Evolutionary conservation across 2,113 vertebrate genomes (phyloP).

Genomic region (Podiceps cristatus): DNA sequence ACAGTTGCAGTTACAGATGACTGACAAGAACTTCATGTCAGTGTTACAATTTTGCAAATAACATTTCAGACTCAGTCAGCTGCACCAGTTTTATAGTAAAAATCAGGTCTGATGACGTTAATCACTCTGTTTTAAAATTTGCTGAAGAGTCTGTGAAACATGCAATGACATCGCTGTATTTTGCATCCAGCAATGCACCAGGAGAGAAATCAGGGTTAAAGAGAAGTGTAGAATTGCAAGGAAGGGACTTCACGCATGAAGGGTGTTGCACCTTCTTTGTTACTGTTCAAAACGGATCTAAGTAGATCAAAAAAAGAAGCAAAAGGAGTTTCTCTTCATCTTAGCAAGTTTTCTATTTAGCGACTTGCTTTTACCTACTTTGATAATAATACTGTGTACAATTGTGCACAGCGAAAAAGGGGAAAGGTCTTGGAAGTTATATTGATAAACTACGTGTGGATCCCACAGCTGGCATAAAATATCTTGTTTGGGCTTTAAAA

Average conservation of each 20-base stretch:
- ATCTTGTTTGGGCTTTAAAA: conserved; percentile 85
- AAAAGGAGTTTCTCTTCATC: background rate
- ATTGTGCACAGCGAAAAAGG: conserved; percentile 47
- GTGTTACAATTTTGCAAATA: background rate
- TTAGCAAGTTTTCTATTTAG: conserved; percentile 15
- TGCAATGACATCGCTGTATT: background rate
- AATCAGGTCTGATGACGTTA: background rate
- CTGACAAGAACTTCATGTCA: background rate
- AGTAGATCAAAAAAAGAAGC: background rate
- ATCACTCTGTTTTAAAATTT: background rate
- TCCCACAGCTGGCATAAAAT: conserved; percentile 78
- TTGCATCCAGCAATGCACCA: background rate
- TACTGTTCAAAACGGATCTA: background rate
- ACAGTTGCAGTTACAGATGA: background rate
- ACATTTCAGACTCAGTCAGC: background rate
- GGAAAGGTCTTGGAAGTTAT: conserved; percentile 78
- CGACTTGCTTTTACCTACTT: conserved; percentile 53
- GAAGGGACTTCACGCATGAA: background rate
- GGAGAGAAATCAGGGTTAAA: background rate
- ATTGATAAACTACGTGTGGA: conserved; percentile 81
- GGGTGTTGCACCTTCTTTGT: background rate
- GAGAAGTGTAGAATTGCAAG: background rate
- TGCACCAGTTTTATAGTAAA: background rate
- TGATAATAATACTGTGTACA: conserved; percentile 52
- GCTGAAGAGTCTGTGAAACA: background rate